Evolutionary conservation across 2,797 vertebrate species (phyloP).

Genomic region (Gastrophryne carolinensis): DNA sequence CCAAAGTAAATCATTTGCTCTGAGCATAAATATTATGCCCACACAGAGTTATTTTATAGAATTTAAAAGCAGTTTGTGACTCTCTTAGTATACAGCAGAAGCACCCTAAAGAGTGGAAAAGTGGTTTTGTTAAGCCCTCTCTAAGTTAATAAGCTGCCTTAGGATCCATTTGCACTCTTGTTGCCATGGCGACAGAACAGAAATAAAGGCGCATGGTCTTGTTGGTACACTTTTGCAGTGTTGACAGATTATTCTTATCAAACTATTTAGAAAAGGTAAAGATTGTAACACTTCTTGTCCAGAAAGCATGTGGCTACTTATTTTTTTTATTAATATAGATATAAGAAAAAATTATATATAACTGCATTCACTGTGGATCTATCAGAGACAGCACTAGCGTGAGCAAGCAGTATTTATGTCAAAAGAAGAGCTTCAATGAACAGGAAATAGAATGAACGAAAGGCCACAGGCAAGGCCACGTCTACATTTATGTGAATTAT

Average conservation of each 20-base stretch:
- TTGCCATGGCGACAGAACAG: constrained; percentile 13
- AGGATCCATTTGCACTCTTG: background rate
- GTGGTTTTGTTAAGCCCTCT: background rate
- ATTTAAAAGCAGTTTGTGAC: too few species aligned
- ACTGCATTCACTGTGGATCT: too few species aligned
- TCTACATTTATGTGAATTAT: background rate
- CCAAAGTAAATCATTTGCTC: too few species aligned
- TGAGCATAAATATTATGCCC: too few species aligned
- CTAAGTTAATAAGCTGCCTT: background rate
- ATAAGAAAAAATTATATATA: too few species aligned
- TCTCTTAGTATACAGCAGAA: too few species aligned
- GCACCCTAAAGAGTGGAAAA: too few species aligned
- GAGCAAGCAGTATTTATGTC: background rate
- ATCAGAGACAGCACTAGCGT: too few species aligned
- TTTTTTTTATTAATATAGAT: background rate
- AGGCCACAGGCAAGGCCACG: background rate
- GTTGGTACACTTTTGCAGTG: constrained; percentile 5
- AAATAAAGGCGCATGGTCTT: constrained; percentile 1
- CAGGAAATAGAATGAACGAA: background rate
- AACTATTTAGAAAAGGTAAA: constrained; percentile 11
- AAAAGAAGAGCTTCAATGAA: background rate
- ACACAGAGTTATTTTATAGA: too few species aligned
- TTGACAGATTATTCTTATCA: constrained; percentile 8
- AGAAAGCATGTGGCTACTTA: too few species aligned
- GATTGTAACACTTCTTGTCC: background rate